Evolutionary conservation across 2,113 vertebrate species (phyloP).

Genomic region (Labeo rohita): DNA sequence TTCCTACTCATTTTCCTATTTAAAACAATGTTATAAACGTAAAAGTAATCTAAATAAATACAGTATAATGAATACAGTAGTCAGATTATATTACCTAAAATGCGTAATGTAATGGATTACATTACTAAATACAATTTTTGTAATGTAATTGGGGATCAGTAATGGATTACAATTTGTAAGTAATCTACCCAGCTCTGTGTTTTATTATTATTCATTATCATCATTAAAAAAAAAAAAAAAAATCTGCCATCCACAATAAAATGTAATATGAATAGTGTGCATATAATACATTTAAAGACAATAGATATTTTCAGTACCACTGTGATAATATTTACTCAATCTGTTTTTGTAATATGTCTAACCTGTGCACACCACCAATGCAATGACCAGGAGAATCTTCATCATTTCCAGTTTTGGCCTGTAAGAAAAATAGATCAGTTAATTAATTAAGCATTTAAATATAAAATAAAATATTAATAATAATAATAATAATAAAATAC

Average conservation of each 20-base stretch:
- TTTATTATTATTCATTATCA: background rate
- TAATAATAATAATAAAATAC: too few species aligned
- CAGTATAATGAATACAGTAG: too few species aligned
- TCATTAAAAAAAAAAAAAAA: too few species aligned
- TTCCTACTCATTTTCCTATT: too few species aligned
- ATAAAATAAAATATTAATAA: background rate
- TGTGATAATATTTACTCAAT: background rate
- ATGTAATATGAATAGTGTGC: background rate
- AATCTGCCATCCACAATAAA: background rate
- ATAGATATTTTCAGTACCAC: background rate
- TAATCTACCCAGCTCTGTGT: too few species aligned
- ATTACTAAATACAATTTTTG: too few species aligned
- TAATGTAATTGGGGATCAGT: too few species aligned
- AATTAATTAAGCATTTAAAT: background rate
- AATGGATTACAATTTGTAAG: too few species aligned
- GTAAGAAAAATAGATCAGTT: background rate
- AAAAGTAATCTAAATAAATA: too few species aligned
- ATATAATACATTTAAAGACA: background rate
- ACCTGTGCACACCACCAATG: slow-evolving; percentile 68
- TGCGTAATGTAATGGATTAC: too few species aligned
- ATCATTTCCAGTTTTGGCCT: slow-evolving; percentile 59
- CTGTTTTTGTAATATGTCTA: slow-evolving; percentile 21
- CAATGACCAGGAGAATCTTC: slow-evolving; percentile 66
- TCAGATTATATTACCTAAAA: too few species aligned
- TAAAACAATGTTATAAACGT: too few species aligned